A percentile compares a stretch with the other conserved stretches of the same genome.
phyloP scores from a whole-genome alignment of 2,888 invertebrate species.

The Eugnorisma glareosa region DNA sequence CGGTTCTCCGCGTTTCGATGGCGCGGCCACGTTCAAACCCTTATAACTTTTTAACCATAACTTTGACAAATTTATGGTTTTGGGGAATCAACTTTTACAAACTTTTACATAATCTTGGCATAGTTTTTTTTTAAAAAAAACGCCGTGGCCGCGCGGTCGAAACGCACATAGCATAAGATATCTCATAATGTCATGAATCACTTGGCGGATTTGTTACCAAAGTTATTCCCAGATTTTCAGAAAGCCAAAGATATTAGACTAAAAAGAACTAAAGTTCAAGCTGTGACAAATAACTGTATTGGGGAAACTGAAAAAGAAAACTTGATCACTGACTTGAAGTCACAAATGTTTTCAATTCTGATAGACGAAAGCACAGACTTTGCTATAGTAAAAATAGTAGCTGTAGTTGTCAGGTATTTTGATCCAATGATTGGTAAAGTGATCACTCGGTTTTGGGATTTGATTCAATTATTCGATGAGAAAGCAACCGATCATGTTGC shows the following conservation, averaged over 20 bases:
- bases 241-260: conserved; percentile 42
- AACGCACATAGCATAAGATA: too few species aligned
- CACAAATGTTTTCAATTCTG: conserved; percentile 41
- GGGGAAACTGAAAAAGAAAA: conserved; percentile 32
- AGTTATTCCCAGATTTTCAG: conserved; percentile 42
- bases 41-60: too few species aligned
- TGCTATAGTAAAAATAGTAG: conserved; percentile 33
- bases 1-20: too few species aligned
- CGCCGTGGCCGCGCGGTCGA: too few species aligned
- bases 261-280: conserved; percentile 36
- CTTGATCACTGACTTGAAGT: conserved; percentile 24
- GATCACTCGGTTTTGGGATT: conserved; percentile 8
- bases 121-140: too few species aligned
- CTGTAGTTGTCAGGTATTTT: conserved; percentile 34
- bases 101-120: too few species aligned
- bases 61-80: too few species aligned
- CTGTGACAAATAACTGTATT: conserved; percentile 37
- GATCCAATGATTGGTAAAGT: conserved; percentile 29
- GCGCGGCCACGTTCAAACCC: too few species aligned
- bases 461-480: conserved; percentile 13
- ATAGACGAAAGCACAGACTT: conserved; percentile 49
- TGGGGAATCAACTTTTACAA: too few species aligned
- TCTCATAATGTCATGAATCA: conserved; percentile 47
- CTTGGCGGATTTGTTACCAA: conserved; percentile 39
- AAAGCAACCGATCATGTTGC: conserved; percentile 5